Base-by-base conservation (phyloP, 2,113 vertebrate genomes). In the Laterallus jamaicensis region DNA sequence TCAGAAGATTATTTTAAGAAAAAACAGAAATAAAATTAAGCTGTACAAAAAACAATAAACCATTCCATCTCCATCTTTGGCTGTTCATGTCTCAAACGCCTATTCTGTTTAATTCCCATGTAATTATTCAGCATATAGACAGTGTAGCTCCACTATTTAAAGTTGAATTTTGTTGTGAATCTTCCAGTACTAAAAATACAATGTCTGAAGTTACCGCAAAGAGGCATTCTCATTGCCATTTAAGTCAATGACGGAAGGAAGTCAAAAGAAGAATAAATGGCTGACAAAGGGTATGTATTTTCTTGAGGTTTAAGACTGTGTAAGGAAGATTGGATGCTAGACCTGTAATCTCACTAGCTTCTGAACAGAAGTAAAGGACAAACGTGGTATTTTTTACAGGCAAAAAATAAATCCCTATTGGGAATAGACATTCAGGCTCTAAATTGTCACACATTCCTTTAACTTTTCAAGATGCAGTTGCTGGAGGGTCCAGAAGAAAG, bases 311-410 rank as follows among this genome's bases (percentile, higher is more conserved):
- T 82, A 42, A 71, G 82, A 59, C 15, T 59, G 6, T 1, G 6
- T 24, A 21, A n/a, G 29, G 63, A 82, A 58, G 26, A 64, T 15
- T 49, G 18, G 2, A 15, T 73, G n/a, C 37, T 82, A 69, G 55
- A 49, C 10, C 12, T 52, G 12, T 49, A 0, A 0, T 60, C 14
- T 66, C n/a, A 18, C 3, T 42, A 20, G 7, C 2, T 64, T 77
- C 16, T 47, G 60, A 77, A 58, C 5, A 54, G 40, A 76, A 76
- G 18, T 37, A 47, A 49, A 52, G 28, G 26, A 81, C 16, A 95
- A 86, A 7, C 2, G 1, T 31, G 35, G 1, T 59, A 10, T 40
- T 92, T 86, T 86, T 89, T 35, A 40, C 9, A 50, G 7, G 32
- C 3, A 1, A 79, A 60, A 74, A 24, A 11, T 26, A 81, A 67